Evolutionary conservation across 2,888 invertebrate genomes (phyloP).

Genomic region (Neoaliturus tenellus): DNA sequence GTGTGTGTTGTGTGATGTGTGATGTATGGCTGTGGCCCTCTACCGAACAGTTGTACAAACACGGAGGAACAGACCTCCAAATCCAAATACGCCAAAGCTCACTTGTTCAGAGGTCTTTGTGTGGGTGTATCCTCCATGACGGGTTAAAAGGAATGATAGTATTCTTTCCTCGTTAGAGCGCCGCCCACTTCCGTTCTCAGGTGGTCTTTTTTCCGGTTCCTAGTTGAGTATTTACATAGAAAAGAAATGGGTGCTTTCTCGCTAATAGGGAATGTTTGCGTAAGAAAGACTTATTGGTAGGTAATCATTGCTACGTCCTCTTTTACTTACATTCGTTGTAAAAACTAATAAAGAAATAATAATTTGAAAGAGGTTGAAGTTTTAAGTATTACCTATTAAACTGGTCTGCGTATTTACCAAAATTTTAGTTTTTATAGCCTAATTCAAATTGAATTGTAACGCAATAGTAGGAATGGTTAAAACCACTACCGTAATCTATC

Average conservation of each 20-base stretch:
- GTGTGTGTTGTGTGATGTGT: no score
- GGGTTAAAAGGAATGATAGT: slow-evolving; percentile 16
- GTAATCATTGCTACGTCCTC: no score
- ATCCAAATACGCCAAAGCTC: slow-evolving; percentile 14
- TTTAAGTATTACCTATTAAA: no score
- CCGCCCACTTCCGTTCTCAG: slow-evolving; percentile 30
- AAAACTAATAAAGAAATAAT: no score
- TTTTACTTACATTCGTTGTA: no score
- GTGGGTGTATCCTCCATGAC: slow-evolving; percentile 21
- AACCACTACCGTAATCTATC: no score
- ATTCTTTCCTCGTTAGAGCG: background rate
- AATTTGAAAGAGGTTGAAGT: no score
- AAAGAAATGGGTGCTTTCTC: background rate
- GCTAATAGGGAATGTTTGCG: background rate
- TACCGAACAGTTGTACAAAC: slow-evolving; percentile 34
- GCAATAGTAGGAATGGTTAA: no score
- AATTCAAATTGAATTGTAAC: no score
- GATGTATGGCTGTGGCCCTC: background rate
- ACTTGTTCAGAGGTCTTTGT: slow-evolving; percentile 10
- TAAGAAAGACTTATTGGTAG: no score
- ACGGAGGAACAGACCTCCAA: slow-evolving; percentile 29
- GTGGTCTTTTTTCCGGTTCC: slow-evolving; percentile 10
- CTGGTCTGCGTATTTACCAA: no score
- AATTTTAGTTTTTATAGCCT: no score
- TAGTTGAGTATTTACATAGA: background rate